phyloP scores from a whole-genome alignment of 1,140 invertebrate species.

The Rhysida immarginata region DNA sequence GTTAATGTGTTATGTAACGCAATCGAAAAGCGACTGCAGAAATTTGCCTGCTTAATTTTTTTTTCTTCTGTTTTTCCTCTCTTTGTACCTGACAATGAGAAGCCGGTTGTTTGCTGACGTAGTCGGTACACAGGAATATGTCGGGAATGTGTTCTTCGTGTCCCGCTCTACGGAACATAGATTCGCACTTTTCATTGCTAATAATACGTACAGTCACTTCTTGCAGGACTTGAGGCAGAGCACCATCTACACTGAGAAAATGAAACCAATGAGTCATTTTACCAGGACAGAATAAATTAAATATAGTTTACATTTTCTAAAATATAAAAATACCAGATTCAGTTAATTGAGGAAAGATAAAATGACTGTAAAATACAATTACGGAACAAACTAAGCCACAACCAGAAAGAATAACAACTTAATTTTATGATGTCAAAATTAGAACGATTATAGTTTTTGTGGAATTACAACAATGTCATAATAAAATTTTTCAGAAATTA shows the following conservation, averaged over 20 bases:
- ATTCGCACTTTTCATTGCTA: conserved; percentile 76
- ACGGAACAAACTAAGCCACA: conserved; percentile 47
- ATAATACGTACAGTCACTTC: conserved; percentile 88
- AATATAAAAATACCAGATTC: neutral
- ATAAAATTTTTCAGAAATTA: no score
- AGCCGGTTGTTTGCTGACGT: conserved; percentile 38
- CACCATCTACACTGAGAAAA: conserved; percentile 50
- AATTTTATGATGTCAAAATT: neutral
- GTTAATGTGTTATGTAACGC: no score
- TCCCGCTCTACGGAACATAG: conserved; percentile 80
- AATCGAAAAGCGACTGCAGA: no score
- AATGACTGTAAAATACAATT: neutral
- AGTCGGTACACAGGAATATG: conserved; percentile 87
- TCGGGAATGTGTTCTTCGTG: conserved; percentile 71
- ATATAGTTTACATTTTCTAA: conserved; percentile 5
- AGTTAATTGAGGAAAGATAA: neutral
- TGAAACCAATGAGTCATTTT: no score
- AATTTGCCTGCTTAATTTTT: no score
- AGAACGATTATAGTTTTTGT: no score
- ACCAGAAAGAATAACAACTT: conserved; percentile 7
- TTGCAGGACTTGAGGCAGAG: conserved; percentile 73
- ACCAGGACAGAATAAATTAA: conserved; percentile 8
- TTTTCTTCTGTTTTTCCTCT: no score
- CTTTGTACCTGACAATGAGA: conserved; percentile 7
- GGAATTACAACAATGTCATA: no score